A percentile compares a stretch with the other conserved stretches of the same genome.
phyloP scores from a whole-genome alignment of 2,113 vertebrate genomes.

The Vicugna pacos region DNA sequence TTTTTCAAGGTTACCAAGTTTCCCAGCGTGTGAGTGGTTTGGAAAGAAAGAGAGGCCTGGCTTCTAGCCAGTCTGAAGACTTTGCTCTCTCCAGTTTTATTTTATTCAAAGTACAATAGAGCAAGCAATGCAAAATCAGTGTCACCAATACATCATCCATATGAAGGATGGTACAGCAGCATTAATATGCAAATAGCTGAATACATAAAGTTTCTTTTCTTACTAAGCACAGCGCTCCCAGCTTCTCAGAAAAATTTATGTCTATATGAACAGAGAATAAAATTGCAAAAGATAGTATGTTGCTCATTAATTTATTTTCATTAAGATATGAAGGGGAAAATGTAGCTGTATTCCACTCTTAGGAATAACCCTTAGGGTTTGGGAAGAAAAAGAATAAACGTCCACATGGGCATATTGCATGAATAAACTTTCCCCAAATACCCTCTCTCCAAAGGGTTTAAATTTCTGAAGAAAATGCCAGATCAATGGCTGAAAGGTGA shows the following conservation, averaged over 20 bases:
- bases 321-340: neutral
- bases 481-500: neutral
- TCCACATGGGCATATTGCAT: neutral
- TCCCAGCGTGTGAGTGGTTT: neutral
- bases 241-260: slow-evolving; percentile 4
- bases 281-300: neutral
- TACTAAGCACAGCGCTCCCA: neutral
- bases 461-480: neutral
- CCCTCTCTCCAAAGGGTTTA: neutral
- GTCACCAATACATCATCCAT: neutral
- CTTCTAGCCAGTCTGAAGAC: slow-evolving; percentile 6
- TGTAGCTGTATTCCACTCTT: neutral
- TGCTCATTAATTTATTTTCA: slow-evolving; percentile 25
- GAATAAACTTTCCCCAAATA: neutral
- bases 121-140: neutral
- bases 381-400: neutral
- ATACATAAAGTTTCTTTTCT: slow-evolving; percentile 28
- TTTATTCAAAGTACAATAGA: slow-evolving; percentile 55
- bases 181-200: slow-evolving; percentile 33
- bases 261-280: neutral
- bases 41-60: neutral
- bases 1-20: slow-evolving; percentile 30
- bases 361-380: neutral
- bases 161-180: neutral
- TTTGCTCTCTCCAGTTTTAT: neutral